These are phyloP conservation scores for Melanchra persicariae DNA, from an alignment of 2,888 invertebrate genomes.

Conservation along the genomic window DNA sequence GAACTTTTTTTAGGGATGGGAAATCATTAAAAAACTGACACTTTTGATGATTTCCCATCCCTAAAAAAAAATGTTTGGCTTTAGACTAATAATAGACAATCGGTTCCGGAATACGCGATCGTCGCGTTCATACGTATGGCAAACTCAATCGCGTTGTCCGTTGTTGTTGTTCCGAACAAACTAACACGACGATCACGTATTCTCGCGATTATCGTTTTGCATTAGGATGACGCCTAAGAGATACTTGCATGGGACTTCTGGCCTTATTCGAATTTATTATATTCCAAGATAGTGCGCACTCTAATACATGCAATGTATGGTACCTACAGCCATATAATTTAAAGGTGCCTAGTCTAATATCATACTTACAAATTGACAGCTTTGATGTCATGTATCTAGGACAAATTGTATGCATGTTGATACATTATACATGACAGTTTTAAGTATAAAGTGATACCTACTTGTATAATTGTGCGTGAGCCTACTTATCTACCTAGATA, in stretches of 20 bases:
- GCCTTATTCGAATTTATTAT: neutral
- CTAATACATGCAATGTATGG: neutral
- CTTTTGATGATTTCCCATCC: too few species aligned
- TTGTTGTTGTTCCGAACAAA: too few species aligned
- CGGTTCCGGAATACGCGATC: neutral
- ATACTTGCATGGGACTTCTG: too few species aligned
- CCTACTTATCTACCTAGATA: constrained; percentile 37
- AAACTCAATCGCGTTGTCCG: too few species aligned
- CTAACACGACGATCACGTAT: too few species aligned
- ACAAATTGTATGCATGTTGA: constrained; percentile 51
- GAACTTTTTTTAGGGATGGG: too few species aligned
- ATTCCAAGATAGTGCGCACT: neutral
- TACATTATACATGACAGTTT: constrained; percentile 62
- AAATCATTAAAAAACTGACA: too few species aligned
- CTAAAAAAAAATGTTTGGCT: too few species aligned
- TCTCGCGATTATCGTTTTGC: too few species aligned
- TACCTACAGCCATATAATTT: constrained; percentile 32
- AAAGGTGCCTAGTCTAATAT: constrained; percentile 50
- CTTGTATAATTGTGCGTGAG: constrained; percentile 34
- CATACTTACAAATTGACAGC: constrained; percentile 46
- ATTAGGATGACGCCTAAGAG: too few species aligned
- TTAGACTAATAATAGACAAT: neutral
- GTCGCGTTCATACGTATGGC: neutral
- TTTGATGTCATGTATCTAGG: constrained; percentile 58
- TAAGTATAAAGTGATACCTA: constrained; percentile 41